These are phyloP conservation scores for Cossypha caffra DNA, from an alignment of 2,797 vertebrate genomes.

Conservation along the genomic window DNA sequence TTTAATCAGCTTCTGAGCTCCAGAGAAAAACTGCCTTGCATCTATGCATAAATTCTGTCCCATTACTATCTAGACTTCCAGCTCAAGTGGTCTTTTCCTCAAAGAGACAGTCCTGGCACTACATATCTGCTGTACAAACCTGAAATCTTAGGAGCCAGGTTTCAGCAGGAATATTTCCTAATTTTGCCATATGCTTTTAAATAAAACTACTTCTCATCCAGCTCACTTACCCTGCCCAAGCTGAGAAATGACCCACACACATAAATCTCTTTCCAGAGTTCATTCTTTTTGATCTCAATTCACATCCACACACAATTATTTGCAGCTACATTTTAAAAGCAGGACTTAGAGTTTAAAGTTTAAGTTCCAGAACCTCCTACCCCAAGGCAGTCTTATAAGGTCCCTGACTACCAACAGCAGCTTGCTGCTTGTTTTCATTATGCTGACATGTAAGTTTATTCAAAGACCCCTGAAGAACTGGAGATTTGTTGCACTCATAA, in stretches of 20 bases:
- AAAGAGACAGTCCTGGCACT: background rate
- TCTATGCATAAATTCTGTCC: background rate
- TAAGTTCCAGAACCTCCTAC: background rate
- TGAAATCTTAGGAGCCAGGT: background rate
- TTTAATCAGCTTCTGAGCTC: background rate
- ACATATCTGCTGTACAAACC: background rate
- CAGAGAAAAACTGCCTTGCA: background rate
- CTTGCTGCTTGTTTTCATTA: background rate
- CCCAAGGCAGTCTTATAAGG: background rate
- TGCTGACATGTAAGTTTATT: background rate
- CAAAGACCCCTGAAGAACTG: background rate
- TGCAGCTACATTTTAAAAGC: background rate
- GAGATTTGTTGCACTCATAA: background rate
- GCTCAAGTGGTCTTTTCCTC: background rate
- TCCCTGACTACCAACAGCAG: background rate
- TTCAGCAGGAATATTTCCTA: background rate
- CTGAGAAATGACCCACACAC: background rate
- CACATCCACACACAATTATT: background rate
- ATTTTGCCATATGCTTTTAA: background rate
- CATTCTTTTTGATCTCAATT: background rate
- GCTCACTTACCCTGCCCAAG: background rate
- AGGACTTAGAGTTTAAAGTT: background rate
- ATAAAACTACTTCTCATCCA: background rate
- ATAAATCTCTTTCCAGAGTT: background rate
- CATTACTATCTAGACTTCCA: background rate